Conservation (phyloP, 2,888 invertebrate species). For the Lacanobia oleracea region DNA sequence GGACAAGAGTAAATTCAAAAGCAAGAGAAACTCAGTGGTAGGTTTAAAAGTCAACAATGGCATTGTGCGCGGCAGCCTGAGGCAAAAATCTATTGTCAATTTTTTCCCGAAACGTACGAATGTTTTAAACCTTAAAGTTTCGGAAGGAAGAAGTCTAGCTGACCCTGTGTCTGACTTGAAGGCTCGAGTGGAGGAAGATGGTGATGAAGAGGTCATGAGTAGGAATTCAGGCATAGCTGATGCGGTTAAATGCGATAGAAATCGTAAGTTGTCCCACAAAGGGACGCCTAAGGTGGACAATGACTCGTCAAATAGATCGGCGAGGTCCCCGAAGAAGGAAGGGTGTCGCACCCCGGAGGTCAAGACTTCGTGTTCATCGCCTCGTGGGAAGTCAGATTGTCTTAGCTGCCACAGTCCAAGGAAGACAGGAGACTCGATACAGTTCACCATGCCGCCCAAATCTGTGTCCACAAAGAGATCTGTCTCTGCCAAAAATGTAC, state of each 20-base stretch:
- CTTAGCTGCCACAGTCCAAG: slow-evolving; percentile 76
- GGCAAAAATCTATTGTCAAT: slow-evolving; percentile 79
- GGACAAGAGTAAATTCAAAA: slow-evolving; percentile 76
- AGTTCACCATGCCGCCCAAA: slow-evolving; percentile 77
- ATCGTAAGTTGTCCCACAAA: slow-evolving; percentile 67
- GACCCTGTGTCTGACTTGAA: slow-evolving; percentile 60
- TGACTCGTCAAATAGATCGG: slow-evolving; percentile 69
- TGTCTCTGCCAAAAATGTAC: slow-evolving; percentile 72
- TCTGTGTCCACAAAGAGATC: slow-evolving; percentile 75
- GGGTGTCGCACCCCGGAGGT: slow-evolving; percentile 69
- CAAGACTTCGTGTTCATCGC: slow-evolving; percentile 73
- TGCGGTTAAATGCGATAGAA: slow-evolving; percentile 75
- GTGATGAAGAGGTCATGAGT: slow-evolving; percentile 82
- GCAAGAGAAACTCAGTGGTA: slow-evolving; percentile 69
- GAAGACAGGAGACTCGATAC: slow-evolving; percentile 76
- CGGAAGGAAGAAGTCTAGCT: slow-evolving; percentile 59
- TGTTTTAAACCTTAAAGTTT: slow-evolving; percentile 66
- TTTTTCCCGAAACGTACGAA: slow-evolving; percentile 74
- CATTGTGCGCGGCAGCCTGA: slow-evolving; percentile 71
- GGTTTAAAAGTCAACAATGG: slow-evolving; percentile 73
- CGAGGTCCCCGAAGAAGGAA: slow-evolving; percentile 69
- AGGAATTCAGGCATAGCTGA: slow-evolving; percentile 79
- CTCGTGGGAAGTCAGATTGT: slow-evolving; percentile 67
- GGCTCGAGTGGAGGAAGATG: slow-evolving; percentile 62
- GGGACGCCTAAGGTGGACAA: slow-evolving; percentile 66